Evolutionary conservation across 2,888 invertebrate genomes (phyloP).

Genomic region (Lithophane socia): DNA sequence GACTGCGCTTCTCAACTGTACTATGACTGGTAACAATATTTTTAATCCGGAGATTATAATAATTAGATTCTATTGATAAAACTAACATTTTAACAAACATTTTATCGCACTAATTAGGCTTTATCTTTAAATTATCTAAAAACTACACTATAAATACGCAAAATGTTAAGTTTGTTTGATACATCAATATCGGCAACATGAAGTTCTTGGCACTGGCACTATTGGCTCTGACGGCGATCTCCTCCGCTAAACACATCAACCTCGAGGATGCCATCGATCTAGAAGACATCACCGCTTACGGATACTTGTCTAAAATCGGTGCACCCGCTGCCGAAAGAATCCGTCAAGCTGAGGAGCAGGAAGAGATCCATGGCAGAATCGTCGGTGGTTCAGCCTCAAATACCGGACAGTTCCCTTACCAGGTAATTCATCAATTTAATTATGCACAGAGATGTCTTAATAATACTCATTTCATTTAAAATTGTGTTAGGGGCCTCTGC

Average conservation of each 20-base stretch:
- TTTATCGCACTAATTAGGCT: background rate
- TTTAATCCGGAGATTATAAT: background rate
- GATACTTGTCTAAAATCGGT: constrained; percentile 63
- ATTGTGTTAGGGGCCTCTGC: background rate
- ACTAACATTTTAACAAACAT: too few relatives aligned
- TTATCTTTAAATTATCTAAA: background rate
- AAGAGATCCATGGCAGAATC: constrained; percentile 54
- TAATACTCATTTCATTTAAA: background rate
- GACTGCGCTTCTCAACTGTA: too few relatives aligned
- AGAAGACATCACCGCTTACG: constrained; percentile 61
- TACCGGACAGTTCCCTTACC: constrained; percentile 65
- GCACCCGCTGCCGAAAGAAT: constrained; percentile 63
- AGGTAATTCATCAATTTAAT: constrained; percentile 53
- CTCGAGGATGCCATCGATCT: constrained; percentile 40
- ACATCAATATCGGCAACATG: constrained; percentile 26
- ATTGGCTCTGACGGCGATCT: constrained; percentile 54
- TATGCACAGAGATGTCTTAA: background rate
- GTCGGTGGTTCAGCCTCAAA: constrained; percentile 61
- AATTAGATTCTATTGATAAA: background rate
- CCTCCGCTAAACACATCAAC: constrained; percentile 44
- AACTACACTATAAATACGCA: constrained; percentile 15
- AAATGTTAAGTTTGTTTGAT: background rate
- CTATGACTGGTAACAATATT: background rate
- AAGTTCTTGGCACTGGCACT: constrained; percentile 47
- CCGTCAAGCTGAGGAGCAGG: constrained; percentile 53